Evolutionary conservation across 2,797 vertebrate genomes (phyloP), one percentile per base, ranked within the genome.

Genomic region (Darevskia mixta): DNA sequence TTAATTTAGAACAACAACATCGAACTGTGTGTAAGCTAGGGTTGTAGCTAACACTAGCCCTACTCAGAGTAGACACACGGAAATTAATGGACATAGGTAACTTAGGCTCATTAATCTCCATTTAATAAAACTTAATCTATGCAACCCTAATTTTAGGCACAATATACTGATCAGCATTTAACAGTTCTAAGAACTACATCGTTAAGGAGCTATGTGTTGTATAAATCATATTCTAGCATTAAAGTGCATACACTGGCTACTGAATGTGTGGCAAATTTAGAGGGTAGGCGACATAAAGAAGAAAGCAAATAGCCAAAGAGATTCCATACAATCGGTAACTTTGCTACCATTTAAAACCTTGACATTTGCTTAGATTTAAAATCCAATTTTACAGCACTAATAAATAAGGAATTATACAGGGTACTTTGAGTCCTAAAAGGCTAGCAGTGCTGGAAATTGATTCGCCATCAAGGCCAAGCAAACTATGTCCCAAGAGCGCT

Each of bases 361-460:
- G 90, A 94, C 85, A 90, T 91, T 95, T 92, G 88, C 84, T 90
- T 55, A 88, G 90, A 94, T 93, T 91, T 95, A 93, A 95, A 95
- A 93, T 91, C 87, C 81, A 94, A 81, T 91, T 94, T 92, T 93
- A 92, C 29, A 87, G 79, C 11, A 79, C 45, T 43, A 67, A 29
- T 61, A 93, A 88, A 93, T 93, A 94, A 93, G 73, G 81, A 93
- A 94, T 93, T 91, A 94, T 92, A 91, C 72, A 76, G 86, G 90
- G 82, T 25, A 66, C 49, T 55, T 55, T 55, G 49, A 55, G 49
- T 55, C 49, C 49, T 95, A 94, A 94, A 94, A 94, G 90, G 88
- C 92, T 93, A 95, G 82, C 77, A 83, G 86, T 86, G 87, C 87
- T 95, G 92, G 93, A 90, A 94, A 94, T 88, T 91, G 89, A 92